A percentile compares a stretch with the other conserved stretches of the same genome.
These are phyloP conservation scores for Esperia sulphurella DNA, from an alignment of 2,888 invertebrate genomes.

Conservation along the genomic window DNA sequence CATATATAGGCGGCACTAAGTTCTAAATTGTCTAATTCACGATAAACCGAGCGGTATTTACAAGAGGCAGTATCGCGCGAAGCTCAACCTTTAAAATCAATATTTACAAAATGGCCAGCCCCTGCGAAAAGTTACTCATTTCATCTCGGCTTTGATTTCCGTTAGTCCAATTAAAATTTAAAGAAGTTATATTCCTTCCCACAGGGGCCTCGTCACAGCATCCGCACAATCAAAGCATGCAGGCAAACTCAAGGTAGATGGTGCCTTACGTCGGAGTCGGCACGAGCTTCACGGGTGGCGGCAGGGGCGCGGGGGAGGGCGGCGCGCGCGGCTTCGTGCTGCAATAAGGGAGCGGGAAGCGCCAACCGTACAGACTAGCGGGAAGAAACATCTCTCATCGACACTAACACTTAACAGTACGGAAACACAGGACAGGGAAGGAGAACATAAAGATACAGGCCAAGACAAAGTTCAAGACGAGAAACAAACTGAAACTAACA, in stretches of 20 bases:
- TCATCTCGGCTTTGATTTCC: not conserved
- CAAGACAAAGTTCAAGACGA: constrained; percentile 27
- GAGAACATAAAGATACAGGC: constrained; percentile 15
- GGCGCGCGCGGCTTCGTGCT: constrained; percentile 91
- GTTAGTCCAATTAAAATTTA: not conserved
- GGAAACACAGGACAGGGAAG: constrained; percentile 10
- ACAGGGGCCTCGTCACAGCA: constrained; percentile 47
- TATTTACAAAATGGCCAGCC: constrained; percentile 58
- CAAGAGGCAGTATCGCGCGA: constrained; percentile 46
- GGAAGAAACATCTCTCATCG: constrained; percentile 80
- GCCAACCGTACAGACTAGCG: constrained; percentile 96
- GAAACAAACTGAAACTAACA: constrained; percentile 28
- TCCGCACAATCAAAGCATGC: constrained; percentile 75
- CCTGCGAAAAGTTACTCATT: constrained; percentile 33
- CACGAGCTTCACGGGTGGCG: constrained; percentile 87
- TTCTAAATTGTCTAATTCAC: not conserved
- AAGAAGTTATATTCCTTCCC: constrained; percentile 9
- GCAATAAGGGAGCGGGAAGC: constrained; percentile 97
- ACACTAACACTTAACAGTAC: constrained; percentile 60
- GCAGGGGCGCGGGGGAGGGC: constrained; percentile 88
- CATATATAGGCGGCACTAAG: constrained; percentile 1
- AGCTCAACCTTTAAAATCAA: constrained; percentile 30
- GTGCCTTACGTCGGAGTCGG: constrained; percentile 83
- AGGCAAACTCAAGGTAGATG: constrained; percentile 51
- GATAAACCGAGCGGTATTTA: constrained; percentile 32